Evolutionary conservation across 2,797 vertebrate species (phyloP).

Genomic region (Calcarius lapponicus): DNA sequence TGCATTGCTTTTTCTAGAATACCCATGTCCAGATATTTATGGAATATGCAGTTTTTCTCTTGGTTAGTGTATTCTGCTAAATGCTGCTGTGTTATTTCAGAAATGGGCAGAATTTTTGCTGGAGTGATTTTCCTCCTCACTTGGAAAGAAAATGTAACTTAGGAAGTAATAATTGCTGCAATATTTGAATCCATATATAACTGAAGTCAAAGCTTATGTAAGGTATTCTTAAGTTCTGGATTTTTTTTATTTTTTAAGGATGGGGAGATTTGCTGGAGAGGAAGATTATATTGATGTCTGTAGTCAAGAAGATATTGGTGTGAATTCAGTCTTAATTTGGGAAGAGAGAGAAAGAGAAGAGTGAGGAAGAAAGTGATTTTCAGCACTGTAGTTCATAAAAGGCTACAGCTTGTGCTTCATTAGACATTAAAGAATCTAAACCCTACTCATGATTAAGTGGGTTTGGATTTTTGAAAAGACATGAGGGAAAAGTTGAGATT

Average conservation of each 20-base stretch:
- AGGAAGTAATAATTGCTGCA: neutral
- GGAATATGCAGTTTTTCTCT: neutral
- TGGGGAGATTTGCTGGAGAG: neutral
- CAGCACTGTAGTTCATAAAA: neutral
- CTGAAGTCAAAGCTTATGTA: neutral
- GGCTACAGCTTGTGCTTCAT: neutral
- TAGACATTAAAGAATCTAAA: neutral
- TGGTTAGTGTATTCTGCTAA: neutral
- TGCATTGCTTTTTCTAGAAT: neutral
- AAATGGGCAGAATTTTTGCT: neutral
- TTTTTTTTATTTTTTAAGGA: neutral
- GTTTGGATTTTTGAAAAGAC: neutral
- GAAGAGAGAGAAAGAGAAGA: neutral
- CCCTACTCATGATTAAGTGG: neutral
- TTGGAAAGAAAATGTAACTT: neutral
- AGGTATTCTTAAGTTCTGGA: neutral
- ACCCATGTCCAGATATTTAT: neutral
- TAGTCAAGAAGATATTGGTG: neutral
- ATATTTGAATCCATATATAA: neutral
- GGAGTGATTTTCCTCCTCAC: neutral
- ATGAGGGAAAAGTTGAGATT: neutral
- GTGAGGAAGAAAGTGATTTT: neutral
- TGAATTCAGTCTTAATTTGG: neutral
- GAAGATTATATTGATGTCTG: neutral
- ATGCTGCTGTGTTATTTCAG: neutral